Conservation (phyloP, 2,888 invertebrate species). For the Acronicta leporina region DNA sequence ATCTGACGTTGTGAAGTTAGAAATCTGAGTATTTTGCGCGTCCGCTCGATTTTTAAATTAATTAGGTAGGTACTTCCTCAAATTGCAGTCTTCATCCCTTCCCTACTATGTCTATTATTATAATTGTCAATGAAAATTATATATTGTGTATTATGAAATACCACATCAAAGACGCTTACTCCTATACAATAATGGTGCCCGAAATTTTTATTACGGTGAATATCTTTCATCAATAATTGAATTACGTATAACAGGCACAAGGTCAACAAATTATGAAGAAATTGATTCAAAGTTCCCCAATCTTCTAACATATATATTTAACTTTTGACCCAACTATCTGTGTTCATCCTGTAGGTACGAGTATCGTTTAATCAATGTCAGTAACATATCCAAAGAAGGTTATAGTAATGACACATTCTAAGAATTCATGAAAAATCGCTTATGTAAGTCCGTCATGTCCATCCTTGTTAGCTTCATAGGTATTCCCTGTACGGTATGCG, state of each 20-base stretch:
- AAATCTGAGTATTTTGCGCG: conserved; percentile 55
- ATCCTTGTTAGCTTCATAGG: conserved; percentile 40
- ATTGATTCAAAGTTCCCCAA: too few species aligned
- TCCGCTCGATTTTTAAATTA: conserved; percentile 25
- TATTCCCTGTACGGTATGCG: conserved; percentile 64
- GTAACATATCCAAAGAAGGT: not conserved
- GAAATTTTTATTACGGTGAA: too few species aligned
- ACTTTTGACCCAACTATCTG: too few species aligned
- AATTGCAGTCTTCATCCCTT: not conserved
- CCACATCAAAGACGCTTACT: too few species aligned
- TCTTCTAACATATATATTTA: too few species aligned
- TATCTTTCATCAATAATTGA: too few species aligned
- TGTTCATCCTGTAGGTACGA: too few species aligned
- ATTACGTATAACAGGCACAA: too few species aligned
- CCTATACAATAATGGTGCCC: too few species aligned
- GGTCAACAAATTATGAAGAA: too few species aligned
- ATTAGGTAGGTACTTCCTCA: too few species aligned
- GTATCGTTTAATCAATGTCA: not conserved
- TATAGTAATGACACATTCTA: conserved; percentile 9
- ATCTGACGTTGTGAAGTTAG: conserved; percentile 70
- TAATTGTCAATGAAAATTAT: not conserved
- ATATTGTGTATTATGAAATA: not conserved
- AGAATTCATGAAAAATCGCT: conserved; percentile 38
- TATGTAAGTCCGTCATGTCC: conserved; percentile 36
- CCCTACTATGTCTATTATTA: not conserved